Evolutionary conservation across 2,797 vertebrate species (phyloP), one percentile per base, ranked within the genome.

Genomic region (Gadopsis marmoratus): DNA sequence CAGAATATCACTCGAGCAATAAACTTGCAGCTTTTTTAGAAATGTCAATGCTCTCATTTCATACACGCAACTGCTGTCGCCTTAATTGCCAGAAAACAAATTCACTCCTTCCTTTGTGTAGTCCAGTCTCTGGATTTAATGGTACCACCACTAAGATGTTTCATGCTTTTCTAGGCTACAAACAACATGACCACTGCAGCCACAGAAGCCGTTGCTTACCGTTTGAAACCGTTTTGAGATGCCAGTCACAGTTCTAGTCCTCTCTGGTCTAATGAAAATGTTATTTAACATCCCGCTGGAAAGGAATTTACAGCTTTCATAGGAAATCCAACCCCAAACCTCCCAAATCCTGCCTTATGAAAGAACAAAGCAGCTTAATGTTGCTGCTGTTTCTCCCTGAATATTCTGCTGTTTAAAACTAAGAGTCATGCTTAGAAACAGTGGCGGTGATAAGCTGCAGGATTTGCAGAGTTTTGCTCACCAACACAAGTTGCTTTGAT

Each of bases 281-380:
- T 77, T 78, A 74, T 74, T 87, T 78, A 79, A 83, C 78, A 68
- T 81, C 53, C 67, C 19, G 4, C 55, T 56, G 41, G 58, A 86
- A 81, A 54, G 48, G 39, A 68, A 76, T 78, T 70, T 66, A 53
- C 70, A 86, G 77, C 81, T 91, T 76, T 90, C 47, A 54, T 55
- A 56, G 61, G 82, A 91, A 88, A 84, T 78, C 82, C 82, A 71
- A 62, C 37, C 37, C 41, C 53, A 86, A 73, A 81, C 74, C 84
- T 63, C 58, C 31, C 62, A 87, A 88, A 91, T 88, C 86, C 91
- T 67, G 65, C 56, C 60, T 74, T 72, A 75, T 29, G 45, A 80
- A 88, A 88, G 89, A 91, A 89, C 86, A 92, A 91, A 90, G 86
- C 76, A 61, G 61, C 81, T 82, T 79, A 73, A 84, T 86, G 82